Evolutionary conservation across 2,888 invertebrate genomes (phyloP), one percentile per base, ranked within the genome.

Genomic region (Dromius quadrimaculatus): DNA sequence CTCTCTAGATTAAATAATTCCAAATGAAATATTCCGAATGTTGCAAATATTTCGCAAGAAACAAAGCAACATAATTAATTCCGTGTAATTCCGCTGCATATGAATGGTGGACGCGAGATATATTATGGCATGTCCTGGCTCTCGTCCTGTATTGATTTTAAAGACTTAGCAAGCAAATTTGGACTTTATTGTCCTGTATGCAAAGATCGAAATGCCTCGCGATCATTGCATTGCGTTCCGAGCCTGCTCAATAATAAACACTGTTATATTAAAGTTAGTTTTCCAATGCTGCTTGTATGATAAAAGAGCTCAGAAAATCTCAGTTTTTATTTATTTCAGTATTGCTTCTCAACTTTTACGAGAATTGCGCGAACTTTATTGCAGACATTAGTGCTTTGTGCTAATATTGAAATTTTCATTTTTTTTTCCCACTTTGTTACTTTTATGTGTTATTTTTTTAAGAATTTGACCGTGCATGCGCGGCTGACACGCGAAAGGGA

Each of bases 111-210:
- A 80, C 81, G 81, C 81, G 81, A 82, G 81, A 82, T 82, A 81
- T 80, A 81, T 81, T 81, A 81, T 81, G 79, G 79, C 79, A 81
- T 81, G 81, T 79, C 80, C 77, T 81, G 78, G 79, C 79, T 79
- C 79, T 77, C 81, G 79, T 79, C 79, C 79, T 78, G 81, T 82
- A 82, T 82, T 81, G 82, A 82, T 82, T 82, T 81, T 82, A 81
- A 81, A 81, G 81, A 32, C 76, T 76, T 75, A 73, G 77, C 78
- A 77, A 72, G 75, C 78, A 78, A 81, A 77, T 79, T 76, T 76
- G 76, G 78, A 76, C 81, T 80, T 79, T 81, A 78, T 77, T 75
- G 73, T 11, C 20, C 41, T 15, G 11, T 3, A 1, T 9, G 41
- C 20, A 62, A 62, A 34, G 62, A 11, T 13, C 2, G 8, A 17